Conservation (phyloP, 2,113 vertebrate species). For the Leptosomus discolor region DNA sequence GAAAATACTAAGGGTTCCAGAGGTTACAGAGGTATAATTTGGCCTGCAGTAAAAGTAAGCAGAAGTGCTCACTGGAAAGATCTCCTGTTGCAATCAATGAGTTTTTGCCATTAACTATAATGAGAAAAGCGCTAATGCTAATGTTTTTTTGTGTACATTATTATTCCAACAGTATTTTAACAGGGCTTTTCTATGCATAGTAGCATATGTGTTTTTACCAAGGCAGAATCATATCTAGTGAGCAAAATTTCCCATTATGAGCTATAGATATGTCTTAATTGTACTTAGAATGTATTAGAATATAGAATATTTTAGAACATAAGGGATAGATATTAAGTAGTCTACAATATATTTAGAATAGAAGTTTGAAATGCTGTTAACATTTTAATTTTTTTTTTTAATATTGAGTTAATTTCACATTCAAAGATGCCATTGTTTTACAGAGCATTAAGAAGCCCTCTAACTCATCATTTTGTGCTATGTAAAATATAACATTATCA, state of each 20-base stretch:
- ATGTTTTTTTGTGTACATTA: not conserved
- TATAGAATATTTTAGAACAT: not conserved
- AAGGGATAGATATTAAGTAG: not conserved
- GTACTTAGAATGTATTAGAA: not conserved
- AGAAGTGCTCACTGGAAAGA: not conserved
- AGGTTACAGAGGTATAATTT: slow-evolving; percentile 46
- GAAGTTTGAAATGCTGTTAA: not conserved
- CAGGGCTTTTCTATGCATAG: not conserved
- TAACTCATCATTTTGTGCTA: not conserved
- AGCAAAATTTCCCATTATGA: not conserved
- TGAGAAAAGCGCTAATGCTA: not conserved
- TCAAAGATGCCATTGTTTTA: not conserved
- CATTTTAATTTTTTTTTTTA: not conserved
- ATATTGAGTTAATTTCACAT: not conserved
- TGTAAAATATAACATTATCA: not conserved
- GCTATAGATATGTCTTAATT: not conserved
- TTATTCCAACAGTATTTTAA: not conserved
- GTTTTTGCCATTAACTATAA: not conserved
- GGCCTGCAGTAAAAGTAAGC: slow-evolving; percentile 22
- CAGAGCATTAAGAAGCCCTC: not conserved
- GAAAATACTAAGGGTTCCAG: slow-evolving; percentile 65
- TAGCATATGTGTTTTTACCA: not conserved
- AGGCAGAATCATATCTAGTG: not conserved
- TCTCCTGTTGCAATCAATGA: not conserved
- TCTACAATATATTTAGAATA: not conserved